Percentiles rank a stretch among this genome's conserved stretches.
Evolutionary conservation across 2,797 vertebrate genomes (phyloP).

Genomic region (Ctenopoma multispine): DNA sequence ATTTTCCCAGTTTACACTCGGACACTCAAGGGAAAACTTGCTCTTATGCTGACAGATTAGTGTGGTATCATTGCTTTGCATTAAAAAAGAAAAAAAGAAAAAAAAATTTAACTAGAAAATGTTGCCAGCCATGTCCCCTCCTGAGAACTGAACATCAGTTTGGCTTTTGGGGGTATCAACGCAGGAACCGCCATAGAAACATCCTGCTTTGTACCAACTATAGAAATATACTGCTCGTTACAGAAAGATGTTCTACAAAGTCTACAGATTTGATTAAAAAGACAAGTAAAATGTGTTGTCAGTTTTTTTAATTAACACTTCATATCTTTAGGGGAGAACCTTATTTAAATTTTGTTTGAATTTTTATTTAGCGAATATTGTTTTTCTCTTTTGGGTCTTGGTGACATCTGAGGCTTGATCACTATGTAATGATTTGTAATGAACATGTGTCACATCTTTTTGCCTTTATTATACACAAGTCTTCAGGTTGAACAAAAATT

Average conservation of each 20-base stretch:
- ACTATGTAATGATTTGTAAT: constrained; percentile 84
- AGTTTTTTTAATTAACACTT: constrained; percentile 83
- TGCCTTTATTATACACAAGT: constrained; percentile 95
- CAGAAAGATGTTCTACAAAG: constrained; percentile 85
- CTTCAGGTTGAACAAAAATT: constrained; percentile 95
- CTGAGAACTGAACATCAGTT: constrained; percentile 85
- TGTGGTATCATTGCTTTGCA: constrained; percentile 87
- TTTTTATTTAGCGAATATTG: constrained; percentile 49
- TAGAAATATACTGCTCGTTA: constrained; percentile 88
- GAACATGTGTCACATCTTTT: constrained; percentile 89
- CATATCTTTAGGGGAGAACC: constrained; percentile 91
- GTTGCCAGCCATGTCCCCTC: constrained; percentile 90
- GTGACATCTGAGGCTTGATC: constrained; percentile 91
- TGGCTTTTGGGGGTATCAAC: constrained; percentile 85
- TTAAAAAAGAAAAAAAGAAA: constrained; percentile 50
- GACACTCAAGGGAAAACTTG: constrained; percentile 95
- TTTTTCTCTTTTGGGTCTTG: constrained; percentile 88
- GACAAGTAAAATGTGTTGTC: constrained; percentile 86
- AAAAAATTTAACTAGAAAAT: constrained; percentile 63
- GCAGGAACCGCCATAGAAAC: constrained; percentile 93
- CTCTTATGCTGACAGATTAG: constrained; percentile 89
- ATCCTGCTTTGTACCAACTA: constrained; percentile 89
- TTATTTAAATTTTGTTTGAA: constrained; percentile 89
- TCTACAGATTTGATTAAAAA: constrained; percentile 85
- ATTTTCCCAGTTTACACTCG: constrained; percentile 99